Evolutionary conservation across 2,113 vertebrate species (phyloP).

Genomic region (Sula dactylatra): DNA sequence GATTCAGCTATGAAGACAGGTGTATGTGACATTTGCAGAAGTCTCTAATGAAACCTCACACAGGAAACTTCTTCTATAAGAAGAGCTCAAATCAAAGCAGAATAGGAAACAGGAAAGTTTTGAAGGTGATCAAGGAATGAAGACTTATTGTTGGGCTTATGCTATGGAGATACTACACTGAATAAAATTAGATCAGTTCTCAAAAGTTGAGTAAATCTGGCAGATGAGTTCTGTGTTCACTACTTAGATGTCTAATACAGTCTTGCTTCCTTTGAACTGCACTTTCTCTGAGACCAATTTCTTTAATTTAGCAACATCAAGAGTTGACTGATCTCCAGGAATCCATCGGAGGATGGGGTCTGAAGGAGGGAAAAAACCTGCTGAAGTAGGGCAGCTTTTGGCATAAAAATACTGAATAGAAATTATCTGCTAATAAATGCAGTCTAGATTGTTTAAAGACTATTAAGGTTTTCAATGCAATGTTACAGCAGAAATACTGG

Average conservation of each 20-base stretch:
- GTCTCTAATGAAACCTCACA: not conserved
- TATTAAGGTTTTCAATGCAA: not conserved
- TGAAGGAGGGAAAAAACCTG: not conserved
- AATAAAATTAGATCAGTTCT: not conserved
- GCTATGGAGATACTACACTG: not conserved
- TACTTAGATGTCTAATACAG: not conserved
- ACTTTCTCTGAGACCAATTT: not conserved
- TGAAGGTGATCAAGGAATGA: not conserved
- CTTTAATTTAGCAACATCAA: not conserved
- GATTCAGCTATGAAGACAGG: not conserved
- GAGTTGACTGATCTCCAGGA: not conserved
- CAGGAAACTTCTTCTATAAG: not conserved
- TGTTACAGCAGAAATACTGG: not conserved
- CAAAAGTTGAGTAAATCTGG: not conserved
- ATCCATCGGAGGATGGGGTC: not conserved
- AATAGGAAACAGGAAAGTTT: not conserved
- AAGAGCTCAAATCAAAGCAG: not conserved
- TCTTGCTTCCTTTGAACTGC: not conserved
- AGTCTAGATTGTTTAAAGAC: not conserved
- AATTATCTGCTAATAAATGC: not conserved
- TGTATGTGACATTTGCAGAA: not conserved
- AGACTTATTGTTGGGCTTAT: not conserved
- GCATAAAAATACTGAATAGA: not conserved
- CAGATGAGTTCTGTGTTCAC: not conserved
- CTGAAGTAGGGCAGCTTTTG: not conserved